Conservation (phyloP, 2,113 vertebrate species). For the Cygnus buccinator region DNA sequence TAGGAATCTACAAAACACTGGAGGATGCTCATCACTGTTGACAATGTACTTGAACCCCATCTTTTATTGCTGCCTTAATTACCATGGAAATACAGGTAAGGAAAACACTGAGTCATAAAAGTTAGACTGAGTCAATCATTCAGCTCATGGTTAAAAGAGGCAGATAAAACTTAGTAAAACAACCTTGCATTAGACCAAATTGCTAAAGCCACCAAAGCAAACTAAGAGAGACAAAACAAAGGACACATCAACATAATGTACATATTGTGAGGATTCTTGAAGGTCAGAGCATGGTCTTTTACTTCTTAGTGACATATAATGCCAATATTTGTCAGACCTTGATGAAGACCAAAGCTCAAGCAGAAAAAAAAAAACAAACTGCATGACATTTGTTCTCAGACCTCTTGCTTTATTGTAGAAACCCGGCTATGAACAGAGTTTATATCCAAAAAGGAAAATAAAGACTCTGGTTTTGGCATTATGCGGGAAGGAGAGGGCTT, state of each 20-base stretch:
- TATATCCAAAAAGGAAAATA: conserved; percentile 8
- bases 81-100: background rate
- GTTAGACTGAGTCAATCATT: background rate
- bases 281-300: conserved; percentile 83
- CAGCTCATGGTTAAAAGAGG: conserved; percentile 66
- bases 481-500: background rate
- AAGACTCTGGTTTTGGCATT: background rate
- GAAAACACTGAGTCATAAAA: conserved; percentile 7
- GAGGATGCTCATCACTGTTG: background rate
- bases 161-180: conserved; percentile 66
- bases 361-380: conserved; percentile 31
- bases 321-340: conserved; percentile 82
- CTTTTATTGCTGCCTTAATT: background rate
- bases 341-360: conserved; percentile 74
- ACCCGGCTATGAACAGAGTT: conserved; percentile 9
- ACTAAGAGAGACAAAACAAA: conserved; percentile 79
- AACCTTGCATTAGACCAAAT: conserved; percentile 53
- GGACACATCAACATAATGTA: conserved; percentile 85
- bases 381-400: conserved; percentile 76
- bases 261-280: conserved; percentile 79
- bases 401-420: conserved; percentile 55
- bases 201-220: conserved; percentile 63
- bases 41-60: background rate
- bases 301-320: conserved; percentile 81
- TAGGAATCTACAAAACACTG: background rate